phyloP scores from a whole-genome alignment of 1,140 invertebrate genomes.

The Phymastichus coffea region DNA sequence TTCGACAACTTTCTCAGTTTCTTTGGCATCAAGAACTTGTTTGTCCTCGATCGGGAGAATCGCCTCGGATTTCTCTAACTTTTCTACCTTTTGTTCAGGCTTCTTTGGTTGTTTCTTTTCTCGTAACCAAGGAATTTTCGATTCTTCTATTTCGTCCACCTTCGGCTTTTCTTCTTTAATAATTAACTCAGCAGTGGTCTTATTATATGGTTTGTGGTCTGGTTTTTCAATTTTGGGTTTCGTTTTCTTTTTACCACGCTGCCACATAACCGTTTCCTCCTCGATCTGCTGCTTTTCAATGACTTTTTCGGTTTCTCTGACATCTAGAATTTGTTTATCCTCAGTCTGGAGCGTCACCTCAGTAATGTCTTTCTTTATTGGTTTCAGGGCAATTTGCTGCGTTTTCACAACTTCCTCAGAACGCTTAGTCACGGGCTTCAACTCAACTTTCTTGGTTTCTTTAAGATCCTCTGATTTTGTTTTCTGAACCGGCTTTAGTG shows the following conservation, averaged over 20 bases:
- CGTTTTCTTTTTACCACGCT: constrained; percentile 38
- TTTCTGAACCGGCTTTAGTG: background rate
- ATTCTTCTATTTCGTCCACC: constrained; percentile 30
- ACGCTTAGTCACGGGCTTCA: background rate
- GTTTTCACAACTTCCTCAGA: background rate
- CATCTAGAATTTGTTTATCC: constrained; percentile 15
- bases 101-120: constrained; percentile 44
- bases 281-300: constrained; percentile 46
- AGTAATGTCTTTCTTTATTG: background rate
- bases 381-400: background rate
- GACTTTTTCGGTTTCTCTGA: constrained; percentile 23
- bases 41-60: background rate
- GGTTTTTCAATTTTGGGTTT: constrained; percentile 24
- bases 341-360: constrained; percentile 17
- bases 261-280: constrained; percentile 42
- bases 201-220: constrained; percentile 14
- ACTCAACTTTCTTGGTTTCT: background rate
- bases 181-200: background rate
- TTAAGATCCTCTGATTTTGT: constrained; percentile 23
- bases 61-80: background rate
- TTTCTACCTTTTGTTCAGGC: constrained; percentile 7
- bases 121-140: constrained; percentile 52
- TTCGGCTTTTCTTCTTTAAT: constrained; percentile 33
- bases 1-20: constrained; percentile 15
- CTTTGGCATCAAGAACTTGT: background rate